A percentile compares a stretch with the other conserved stretches of the same genome.
These are phyloP conservation scores for Pyrochroa serraticornis DNA, from an alignment of 2,888 invertebrate genomes.

Conservation along the genomic window DNA sequence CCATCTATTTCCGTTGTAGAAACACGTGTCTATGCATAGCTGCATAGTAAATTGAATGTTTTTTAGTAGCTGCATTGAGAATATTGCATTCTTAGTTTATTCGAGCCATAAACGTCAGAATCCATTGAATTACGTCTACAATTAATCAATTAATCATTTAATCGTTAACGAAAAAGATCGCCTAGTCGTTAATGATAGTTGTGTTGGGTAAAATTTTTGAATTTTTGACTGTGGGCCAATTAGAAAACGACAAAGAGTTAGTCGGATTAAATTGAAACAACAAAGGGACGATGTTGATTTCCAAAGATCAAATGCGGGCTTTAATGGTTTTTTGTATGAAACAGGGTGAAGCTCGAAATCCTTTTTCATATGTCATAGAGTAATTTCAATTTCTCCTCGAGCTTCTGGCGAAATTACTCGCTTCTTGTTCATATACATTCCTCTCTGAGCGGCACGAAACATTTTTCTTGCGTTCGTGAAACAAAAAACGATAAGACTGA, in stretches of 20 bases:
- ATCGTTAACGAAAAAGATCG: too few relatives aligned
- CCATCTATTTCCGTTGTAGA: not conserved
- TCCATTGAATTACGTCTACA: too few relatives aligned
- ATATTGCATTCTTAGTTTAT: not conserved
- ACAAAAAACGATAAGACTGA: conserved; percentile 2
- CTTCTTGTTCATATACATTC: too few relatives aligned
- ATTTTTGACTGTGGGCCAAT: not conserved
- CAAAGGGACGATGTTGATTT: conserved; percentile 1
- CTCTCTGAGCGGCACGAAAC: not conserved
- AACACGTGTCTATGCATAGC: conserved; percentile 14
- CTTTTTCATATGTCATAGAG: not conserved
- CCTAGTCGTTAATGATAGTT: too few relatives aligned
- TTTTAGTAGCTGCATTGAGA: not conserved
- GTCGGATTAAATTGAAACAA: conserved; percentile 3
- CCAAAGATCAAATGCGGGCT: conserved; percentile 3
- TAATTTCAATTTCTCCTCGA: not conserved
- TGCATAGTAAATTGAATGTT: conserved; percentile 4
- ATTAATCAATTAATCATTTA: too few relatives aligned
- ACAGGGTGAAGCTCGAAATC: too few relatives aligned
- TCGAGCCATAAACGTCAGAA: too few relatives aligned
- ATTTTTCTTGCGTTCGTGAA: not conserved
- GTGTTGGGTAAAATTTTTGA: too few relatives aligned
- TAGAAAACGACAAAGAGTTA: not conserved
- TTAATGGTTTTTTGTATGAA: too few relatives aligned
- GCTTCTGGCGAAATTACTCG: too few relatives aligned